Base-by-base conservation (phyloP, 2,888 invertebrate genomes). In the Rhynchonema sp. region DNA sequence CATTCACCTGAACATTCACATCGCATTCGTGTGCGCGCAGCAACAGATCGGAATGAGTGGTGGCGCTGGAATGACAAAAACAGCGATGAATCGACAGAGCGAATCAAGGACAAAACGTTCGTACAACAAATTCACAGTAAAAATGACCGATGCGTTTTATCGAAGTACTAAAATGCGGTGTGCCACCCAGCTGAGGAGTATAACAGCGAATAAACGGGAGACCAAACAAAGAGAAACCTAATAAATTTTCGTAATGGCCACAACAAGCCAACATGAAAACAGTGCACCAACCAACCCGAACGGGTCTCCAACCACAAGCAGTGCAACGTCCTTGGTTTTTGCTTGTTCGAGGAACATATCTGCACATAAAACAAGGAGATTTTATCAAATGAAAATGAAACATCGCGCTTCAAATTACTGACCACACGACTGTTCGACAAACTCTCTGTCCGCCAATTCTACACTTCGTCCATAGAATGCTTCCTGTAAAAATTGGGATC, bases 221-320 rank as follows among this genome's bases (percentile, higher is more conserved):
- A n/a, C n/a, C n/a, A n/a, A n/a, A n/a, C n/a, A n/a, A n/a, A n/a
- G n/a, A n/a, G n/a, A n/a, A n/a, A n/a, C n/a, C n/a, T n/a, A n/a
- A n/a, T n/a, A n/a, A n/a, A n/a, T n/a, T n/a, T n/a, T n/a, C n/a
- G n/a, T n/a, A n/a, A n/a, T n/a, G n/a, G n/a, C n/a, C n/a, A n/a
- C n/a, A n/a, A n/a, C n/a, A n/a, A n/a, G n/a, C n/a, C n/a, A n/a
- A n/a, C n/a, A n/a, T n/a, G n/a, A n/a, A n/a, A n/a, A n/a, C n/a
- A n/a, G n/a, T n/a, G n/a, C n/a, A n/a, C n/a, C n/a, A n/a, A n/a
- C n/a, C n/a, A n/a, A 56, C 29, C 79, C 90, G 73, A 98, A 84
- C 1, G 98, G 98, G 79, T 99, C 98, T 13, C 98, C 98, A 58
- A 98, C 92, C 26, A 99, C 96, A 22, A 81, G 76, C 63, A 98